These are phyloP conservation scores for Plemyria rubiginata DNA, from an alignment of 2,888 invertebrate species.

Conservation along the genomic window DNA sequence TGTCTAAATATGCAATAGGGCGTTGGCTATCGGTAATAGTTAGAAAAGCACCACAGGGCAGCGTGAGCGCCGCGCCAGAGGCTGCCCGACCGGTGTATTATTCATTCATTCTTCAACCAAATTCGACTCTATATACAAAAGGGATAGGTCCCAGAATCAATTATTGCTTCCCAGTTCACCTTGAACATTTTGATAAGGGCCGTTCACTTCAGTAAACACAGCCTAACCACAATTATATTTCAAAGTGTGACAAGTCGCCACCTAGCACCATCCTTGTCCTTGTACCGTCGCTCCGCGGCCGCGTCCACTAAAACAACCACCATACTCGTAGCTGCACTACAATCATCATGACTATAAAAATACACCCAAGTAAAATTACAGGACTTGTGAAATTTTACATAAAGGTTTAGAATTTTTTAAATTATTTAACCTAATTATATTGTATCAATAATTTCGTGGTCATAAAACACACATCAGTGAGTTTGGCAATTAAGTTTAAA, in stretches of 20 bases:
- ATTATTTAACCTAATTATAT: too few species aligned
- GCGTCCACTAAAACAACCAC: not conserved
- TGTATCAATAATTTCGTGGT: not conserved
- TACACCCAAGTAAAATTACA: too few species aligned
- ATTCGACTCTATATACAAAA: conserved; percentile 55
- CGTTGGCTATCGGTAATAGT: conserved; percentile 63
- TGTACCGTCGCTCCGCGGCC: conserved; percentile 2
- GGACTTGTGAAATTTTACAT: too few species aligned
- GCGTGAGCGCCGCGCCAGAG: conserved; percentile 38
- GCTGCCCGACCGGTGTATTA: not conserved
- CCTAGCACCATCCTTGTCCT: conserved; percentile 23
- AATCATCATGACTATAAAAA: not conserved
- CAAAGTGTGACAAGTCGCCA: conserved; percentile 29
- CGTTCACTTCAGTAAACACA: conserved; percentile 56
- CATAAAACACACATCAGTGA: conserved; percentile 37
- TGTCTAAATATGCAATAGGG: conserved; percentile 66
- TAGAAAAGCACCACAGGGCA: conserved; percentile 61
- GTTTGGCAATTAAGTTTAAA: conserved; percentile 29
- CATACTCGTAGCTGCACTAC: not conserved
- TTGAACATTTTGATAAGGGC: conserved; percentile 75
- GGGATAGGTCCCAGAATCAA: conserved; percentile 51
- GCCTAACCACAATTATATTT: conserved; percentile 25
- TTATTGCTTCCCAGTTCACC: conserved; percentile 66
- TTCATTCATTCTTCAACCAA: conserved; percentile 33
- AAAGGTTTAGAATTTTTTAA: too few species aligned